Base-by-base conservation (phyloP, 2,888 invertebrate species). In the Chesias legatella region DNA sequence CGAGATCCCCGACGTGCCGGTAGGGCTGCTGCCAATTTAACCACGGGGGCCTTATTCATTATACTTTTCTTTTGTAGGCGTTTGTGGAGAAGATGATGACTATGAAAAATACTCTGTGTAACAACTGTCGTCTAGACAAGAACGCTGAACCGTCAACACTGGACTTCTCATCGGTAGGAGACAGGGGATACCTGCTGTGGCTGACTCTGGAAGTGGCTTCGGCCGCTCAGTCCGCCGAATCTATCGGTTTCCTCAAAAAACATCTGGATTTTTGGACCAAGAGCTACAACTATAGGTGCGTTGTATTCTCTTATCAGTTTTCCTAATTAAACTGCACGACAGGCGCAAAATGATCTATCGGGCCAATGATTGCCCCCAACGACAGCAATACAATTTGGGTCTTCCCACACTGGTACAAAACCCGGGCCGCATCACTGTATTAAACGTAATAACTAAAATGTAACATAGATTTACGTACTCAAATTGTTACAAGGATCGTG, bases 251-350 rank as follows among this genome's bases (percentile, higher is more conserved):
- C 63, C 88, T 95, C 11, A 88, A 90, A 59, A 91, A 91, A 57
- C 94, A 96, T 75, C 86, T 97, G 40, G 92, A 93, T 43, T 92
- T 92, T 62, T 97, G 97, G 96, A 91, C 91, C 13, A 91, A 90
- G 55, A 90, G 90, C 38, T 94, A 93, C 62, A 94, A 94, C 63
- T 93, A 92, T 72, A 90, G 92, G 92, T 92, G 67, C 62, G n/a
- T n/a, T n/a, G n/a, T n/a, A n/a, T n/a, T n/a, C n/a, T n/a, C n/a
- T n/a, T n/a, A n/a, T n/a, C n/a, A n/a, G n/a, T n/a, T 17, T 17
- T 17, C 5, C 13, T 3, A 17, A 17, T 17, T 17, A 7, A 27
- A 27, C 7, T 6, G 10, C n/a, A n/a, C n/a, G n/a, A n/a, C n/a
- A n/a, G n/a, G n/a, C n/a, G n/a, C n/a, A n/a, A n/a, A n/a, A n/a